A percentile compares a stretch with the other conserved stretches of the same genome.
Evolutionary conservation across 2,797 vertebrate species (phyloP).

Genomic region (Falco rusticolus): DNA sequence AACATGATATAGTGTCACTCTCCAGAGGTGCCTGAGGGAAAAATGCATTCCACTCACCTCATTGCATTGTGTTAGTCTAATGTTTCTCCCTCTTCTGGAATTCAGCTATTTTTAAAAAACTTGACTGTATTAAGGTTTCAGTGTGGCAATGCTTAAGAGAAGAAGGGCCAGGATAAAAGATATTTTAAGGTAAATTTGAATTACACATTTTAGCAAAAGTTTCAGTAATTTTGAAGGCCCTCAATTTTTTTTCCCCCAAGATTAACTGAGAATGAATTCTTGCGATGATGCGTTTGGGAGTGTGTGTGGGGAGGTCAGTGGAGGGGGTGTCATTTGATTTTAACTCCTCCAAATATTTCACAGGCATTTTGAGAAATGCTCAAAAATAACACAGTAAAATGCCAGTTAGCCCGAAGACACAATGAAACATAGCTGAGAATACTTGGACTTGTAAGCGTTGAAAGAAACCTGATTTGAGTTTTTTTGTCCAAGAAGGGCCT

Average conservation of each 20-base stretch:
- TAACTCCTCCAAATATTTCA: background rate
- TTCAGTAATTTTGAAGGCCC: background rate
- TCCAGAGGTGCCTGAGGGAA: conserved; percentile 18
- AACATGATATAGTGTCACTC: conserved; percentile 28
- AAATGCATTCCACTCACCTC: conserved; percentile 42
- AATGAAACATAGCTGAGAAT: background rate
- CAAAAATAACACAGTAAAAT: background rate
- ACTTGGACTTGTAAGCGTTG: background rate
- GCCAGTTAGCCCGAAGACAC: background rate
- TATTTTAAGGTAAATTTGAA: background rate
- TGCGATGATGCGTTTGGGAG: background rate
- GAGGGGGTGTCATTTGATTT: background rate
- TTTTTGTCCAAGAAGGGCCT: background rate
- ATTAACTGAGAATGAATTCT: background rate
- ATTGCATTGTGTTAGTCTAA: conserved; percentile 24
- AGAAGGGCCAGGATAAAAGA: background rate
- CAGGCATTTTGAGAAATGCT: background rate
- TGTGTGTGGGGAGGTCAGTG: no score
- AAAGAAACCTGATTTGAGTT: background rate
- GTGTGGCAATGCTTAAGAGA: background rate
- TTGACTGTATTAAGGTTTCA: background rate
- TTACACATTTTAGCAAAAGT: background rate
- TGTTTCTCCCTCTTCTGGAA: conserved; percentile 22
- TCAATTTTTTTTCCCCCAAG: background rate
- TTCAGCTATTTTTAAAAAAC: background rate